Evolutionary conservation across 2,888 invertebrate species (phyloP), one percentile per base, ranked within the genome.

Genomic region (Ctena decussata): DNA sequence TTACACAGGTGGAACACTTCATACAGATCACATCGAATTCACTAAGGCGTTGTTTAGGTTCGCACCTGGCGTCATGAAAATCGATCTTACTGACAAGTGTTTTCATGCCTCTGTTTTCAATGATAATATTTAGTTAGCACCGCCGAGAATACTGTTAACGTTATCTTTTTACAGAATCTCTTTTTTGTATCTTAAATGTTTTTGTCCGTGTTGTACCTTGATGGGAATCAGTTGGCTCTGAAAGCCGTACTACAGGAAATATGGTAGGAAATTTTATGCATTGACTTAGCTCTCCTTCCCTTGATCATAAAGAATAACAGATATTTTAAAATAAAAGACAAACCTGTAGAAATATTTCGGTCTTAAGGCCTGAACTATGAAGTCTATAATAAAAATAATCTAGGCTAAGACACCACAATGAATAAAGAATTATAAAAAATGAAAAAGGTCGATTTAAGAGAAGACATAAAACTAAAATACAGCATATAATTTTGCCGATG

Each of bases 31-130:
- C 46, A 46, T 46, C 46, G 12, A 21, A 46, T 46, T 46, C 57
- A 21, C 6, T 57, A 8, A 57, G 57, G 57, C 57, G 57, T 57
- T 57, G 57, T 57, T 57, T 57, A 57, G 24, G 57, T 57, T 57
- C 27, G 27, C 57, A 57, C 57, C 57, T 57, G 57, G 24, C 27
- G 57, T 57, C 57, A 18, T 57, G 57, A 65, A 65, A 65, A 35
- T 11, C 27, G 32, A 35, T 65, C 65, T 65, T 32, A 35, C 21
- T 35, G 65, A 65, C 65, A 65, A 35, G 24, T 65, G 65, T 65
- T 65, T 65, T 65, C 65, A 65, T 65, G 65, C 65, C 12, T 65
- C 65, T 65, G 65, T 65, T 65, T 32, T 32, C 65, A 35, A 65
- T 65, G 65, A 65, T 65, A 65, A 65, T 65, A 65, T 65, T 65